Evolutionary conservation across 2,113 vertebrate genomes (phyloP).

Genomic region (Ovis aries): DNA sequence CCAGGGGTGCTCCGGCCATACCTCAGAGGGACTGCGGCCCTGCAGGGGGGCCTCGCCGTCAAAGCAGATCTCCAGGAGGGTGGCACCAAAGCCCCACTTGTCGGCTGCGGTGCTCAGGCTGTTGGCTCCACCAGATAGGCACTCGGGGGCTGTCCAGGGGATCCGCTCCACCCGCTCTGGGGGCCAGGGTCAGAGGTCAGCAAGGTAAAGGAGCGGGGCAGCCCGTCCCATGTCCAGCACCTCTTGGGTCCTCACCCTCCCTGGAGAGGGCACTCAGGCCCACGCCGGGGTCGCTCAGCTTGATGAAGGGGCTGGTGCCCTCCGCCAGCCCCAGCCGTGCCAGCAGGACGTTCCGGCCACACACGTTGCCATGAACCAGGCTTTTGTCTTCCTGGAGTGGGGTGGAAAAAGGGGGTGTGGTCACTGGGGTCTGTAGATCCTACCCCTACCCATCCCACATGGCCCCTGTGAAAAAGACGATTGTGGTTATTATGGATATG

Average conservation of each 20-base stretch:
- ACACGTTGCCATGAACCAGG: slow-evolving; percentile 93
- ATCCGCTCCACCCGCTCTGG: slow-evolving; percentile 92
- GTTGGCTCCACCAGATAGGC: slow-evolving; percentile 72
- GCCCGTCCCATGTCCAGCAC: background rate
- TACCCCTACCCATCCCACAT: background rate
- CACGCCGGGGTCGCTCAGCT: slow-evolving; percentile 94
- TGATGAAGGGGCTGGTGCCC: slow-evolving; percentile 86
- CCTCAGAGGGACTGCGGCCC: slow-evolving; percentile 83
- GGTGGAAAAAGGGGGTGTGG: background rate
- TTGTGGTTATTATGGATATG: background rate
- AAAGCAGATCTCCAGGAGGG: slow-evolving; percentile 93
- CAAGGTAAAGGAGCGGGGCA: background rate
- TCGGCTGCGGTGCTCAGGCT: slow-evolving; percentile 81
- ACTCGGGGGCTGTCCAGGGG: slow-evolving; percentile 95
- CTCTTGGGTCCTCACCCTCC: slow-evolving; percentile 81
- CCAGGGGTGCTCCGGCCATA: slow-evolving; percentile 40
- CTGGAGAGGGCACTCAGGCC: slow-evolving; percentile 85
- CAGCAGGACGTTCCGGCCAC: slow-evolving; percentile 93
- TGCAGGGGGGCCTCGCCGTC: slow-evolving; percentile 88
- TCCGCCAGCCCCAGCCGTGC: slow-evolving; percentile 86
- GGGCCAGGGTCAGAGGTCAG: background rate
- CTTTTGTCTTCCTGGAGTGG: slow-evolving; percentile 87
- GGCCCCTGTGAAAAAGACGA: background rate
- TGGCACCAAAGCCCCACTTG: slow-evolving; percentile 95
- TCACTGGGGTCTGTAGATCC: too few species aligned